Evolutionary conservation across 2,888 invertebrate species (phyloP).

Genomic region (Andrena dorsata): DNA sequence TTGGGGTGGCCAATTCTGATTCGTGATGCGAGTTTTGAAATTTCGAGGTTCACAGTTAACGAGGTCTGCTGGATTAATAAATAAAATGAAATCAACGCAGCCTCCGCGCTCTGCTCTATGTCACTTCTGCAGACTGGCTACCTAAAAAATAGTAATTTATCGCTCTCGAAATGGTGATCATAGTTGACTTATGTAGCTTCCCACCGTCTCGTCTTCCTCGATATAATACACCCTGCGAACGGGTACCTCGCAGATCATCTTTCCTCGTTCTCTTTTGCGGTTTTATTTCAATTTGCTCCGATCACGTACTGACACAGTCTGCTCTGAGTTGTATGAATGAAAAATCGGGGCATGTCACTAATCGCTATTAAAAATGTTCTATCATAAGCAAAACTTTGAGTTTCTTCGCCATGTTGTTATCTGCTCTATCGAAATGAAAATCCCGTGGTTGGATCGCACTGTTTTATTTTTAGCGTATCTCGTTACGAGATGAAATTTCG

Average conservation of each 20-base stretch:
- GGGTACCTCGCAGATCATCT: slow-evolving; percentile 44
- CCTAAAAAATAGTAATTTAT: slow-evolving; percentile 29
- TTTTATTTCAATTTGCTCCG: slow-evolving; percentile 43
- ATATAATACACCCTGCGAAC: slow-evolving; percentile 43
- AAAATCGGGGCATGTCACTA: too few species aligned
- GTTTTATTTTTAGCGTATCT: background rate
- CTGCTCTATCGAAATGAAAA: slow-evolving; percentile 24
- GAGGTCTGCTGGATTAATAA: background rate
- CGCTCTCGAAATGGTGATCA: slow-evolving; percentile 18
- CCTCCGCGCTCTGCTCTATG: background rate
- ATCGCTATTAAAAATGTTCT: background rate
- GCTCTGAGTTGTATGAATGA: background rate
- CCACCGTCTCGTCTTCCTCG: slow-evolving; percentile 51
- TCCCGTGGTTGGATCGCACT: background rate
- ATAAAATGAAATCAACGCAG: background rate
- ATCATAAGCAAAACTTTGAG: background rate
- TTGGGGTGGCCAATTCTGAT: too few species aligned
- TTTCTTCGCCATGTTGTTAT: slow-evolving; percentile 25
- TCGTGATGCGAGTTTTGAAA: background rate
- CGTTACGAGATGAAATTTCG: background rate
- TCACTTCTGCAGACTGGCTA: background rate
- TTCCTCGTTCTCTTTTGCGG: slow-evolving; percentile 44
- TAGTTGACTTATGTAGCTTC: slow-evolving; percentile 15
- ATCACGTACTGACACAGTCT: background rate
- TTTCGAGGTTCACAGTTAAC: background rate